phyloP scores from a whole-genome alignment of 2,797 vertebrate species.

The Peromyscus aztecus region DNA sequence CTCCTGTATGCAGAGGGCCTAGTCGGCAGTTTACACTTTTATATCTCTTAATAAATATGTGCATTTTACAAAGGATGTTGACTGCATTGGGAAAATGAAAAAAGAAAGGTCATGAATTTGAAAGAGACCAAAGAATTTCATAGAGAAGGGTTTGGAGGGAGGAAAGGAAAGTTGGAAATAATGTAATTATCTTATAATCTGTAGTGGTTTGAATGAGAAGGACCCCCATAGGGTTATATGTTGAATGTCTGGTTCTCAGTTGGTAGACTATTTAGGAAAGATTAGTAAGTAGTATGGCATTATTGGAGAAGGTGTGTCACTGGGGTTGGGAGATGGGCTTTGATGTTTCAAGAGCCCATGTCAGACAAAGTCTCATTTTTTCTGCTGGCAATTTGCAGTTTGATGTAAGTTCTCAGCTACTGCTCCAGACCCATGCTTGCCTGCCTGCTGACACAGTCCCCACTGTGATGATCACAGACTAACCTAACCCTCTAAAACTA shows the following conservation, averaged over 20 bases:
- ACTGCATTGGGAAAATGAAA: not conserved
- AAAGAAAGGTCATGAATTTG: not conserved
- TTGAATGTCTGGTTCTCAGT: not conserved
- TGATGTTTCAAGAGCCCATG: not conserved
- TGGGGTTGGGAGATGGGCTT: not conserved
- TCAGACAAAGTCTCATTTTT: not conserved
- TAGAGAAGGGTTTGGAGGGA: not conserved
- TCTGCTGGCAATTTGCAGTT: not conserved
- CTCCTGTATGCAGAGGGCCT: too few relatives aligned
- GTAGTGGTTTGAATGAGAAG: not conserved
- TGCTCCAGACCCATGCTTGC: not conserved
- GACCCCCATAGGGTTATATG: not conserved
- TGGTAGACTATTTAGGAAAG: not conserved
- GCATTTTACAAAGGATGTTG: not conserved
- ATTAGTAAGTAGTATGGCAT: not conserved
- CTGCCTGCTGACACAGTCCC: not conserved
- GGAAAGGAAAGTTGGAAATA: not conserved
- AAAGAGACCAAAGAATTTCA: not conserved
- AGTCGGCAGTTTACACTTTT: not conserved
- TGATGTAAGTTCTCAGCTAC: not conserved
- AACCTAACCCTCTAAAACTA: not conserved
- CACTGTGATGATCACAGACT: not conserved
- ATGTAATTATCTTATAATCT: not conserved
- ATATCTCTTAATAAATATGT: not conserved
- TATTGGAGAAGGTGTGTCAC: not conserved